A percentile compares a stretch with the other conserved stretches of the same genome.
Conservation (phyloP, 2,888 invertebrate genomes). For the Anodontia alba region DNA sequence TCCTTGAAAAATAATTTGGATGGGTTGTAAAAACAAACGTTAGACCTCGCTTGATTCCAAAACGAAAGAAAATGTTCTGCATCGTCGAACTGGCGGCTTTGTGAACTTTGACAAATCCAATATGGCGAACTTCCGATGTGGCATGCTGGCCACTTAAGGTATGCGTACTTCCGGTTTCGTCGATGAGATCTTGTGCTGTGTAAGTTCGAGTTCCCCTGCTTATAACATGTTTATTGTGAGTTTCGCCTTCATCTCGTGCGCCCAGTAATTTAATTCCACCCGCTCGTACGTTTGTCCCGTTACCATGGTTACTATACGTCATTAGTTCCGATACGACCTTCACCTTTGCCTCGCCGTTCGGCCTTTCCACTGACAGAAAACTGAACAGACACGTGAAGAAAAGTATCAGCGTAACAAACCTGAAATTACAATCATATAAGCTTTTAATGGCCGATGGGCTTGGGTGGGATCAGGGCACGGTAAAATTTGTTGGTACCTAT, state of each 20-base stretch:
- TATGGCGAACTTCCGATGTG: slow-evolving; percentile 55
- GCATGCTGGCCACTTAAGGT: not conserved
- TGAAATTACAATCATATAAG: too few species aligned
- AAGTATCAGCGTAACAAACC: not conserved
- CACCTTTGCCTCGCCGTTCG: not conserved
- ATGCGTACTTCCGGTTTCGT: not conserved
- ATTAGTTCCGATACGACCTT: too few species aligned
- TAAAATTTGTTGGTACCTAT: too few species aligned
- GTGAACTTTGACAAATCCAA: slow-evolving; percentile 65
- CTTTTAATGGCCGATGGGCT: too few species aligned
- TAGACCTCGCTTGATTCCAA: slow-evolving; percentile 54
- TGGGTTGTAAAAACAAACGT: slow-evolving; percentile 55
- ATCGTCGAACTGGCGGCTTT: slow-evolving; percentile 65
- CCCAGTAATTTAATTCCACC: not conserved
- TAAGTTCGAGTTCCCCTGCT: not conserved
- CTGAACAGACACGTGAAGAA: not conserved
- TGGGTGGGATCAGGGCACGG: too few species aligned
- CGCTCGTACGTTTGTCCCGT: not conserved
- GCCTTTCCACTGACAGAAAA: not conserved
- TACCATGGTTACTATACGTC: not conserved
- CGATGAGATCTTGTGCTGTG: not conserved
- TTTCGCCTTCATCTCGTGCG: not conserved
- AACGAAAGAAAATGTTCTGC: slow-evolving; percentile 64
- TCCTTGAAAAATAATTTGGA: slow-evolving; percentile 50
- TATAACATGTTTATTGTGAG: not conserved